Conservation (phyloP, 2,797 vertebrate genomes). For the Scarus forsteni region DNA sequence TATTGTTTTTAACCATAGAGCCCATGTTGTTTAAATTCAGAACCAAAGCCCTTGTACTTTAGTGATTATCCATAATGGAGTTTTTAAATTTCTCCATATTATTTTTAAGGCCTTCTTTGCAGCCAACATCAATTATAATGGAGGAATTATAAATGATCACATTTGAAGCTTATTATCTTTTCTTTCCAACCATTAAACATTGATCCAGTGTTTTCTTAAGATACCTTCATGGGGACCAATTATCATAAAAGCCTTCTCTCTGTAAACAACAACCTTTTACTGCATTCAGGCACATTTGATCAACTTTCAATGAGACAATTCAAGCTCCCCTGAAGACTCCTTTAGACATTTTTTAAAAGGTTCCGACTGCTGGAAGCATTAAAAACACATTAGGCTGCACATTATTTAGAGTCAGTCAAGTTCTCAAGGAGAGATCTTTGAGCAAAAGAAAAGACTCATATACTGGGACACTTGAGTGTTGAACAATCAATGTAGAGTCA, state of each 20-base stretch:
- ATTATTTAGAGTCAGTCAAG: conserved; percentile 42
- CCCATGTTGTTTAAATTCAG: neutral
- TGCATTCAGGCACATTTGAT: conserved; percentile 35
- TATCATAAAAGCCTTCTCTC: conserved; percentile 56
- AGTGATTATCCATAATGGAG: neutral
- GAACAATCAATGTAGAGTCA: conserved; percentile 3
- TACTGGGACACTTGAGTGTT: conserved; percentile 24
- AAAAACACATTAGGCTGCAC: conserved; percentile 55
- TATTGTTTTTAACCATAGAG: too few species aligned
- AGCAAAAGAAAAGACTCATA: conserved; percentile 11
- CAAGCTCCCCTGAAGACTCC: conserved; percentile 31
- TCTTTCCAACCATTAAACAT: conserved; percentile 23
- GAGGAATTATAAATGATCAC: too few species aligned
- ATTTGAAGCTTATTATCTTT: conserved; percentile 11
- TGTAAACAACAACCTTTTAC: conserved; percentile 40
- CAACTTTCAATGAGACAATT: conserved; percentile 35
- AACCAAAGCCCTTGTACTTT: neutral
- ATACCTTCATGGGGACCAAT: conserved; percentile 62
- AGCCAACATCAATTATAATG: conserved; percentile 5
- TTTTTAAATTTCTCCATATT: neutral
- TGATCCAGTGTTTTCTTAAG: conserved; percentile 38
- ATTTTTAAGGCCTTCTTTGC: neutral
- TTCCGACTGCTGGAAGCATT: conserved; percentile 49
- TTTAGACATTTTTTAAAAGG: conserved; percentile 36
- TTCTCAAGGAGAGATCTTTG: conserved; percentile 28